phyloP scores from a whole-genome alignment of 2,113 vertebrate genomes.

The Eublepharis macularius region DNA sequence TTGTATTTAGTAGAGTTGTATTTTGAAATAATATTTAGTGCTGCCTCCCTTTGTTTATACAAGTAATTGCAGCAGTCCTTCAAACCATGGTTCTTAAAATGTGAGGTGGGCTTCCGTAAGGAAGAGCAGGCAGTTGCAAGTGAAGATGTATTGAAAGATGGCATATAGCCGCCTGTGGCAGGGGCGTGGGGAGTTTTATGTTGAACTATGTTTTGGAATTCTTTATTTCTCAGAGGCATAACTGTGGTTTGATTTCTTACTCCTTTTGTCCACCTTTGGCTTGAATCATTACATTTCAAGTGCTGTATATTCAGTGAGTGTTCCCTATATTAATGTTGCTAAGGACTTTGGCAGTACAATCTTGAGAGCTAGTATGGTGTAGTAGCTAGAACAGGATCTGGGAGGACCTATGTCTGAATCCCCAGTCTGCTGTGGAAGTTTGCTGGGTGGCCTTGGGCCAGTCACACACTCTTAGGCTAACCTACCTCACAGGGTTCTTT shows the following conservation, averaged over 20 bases:
- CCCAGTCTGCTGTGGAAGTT: too few species aligned
- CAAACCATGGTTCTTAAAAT: background rate
- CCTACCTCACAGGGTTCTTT: too few species aligned
- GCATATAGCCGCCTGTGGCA: background rate
- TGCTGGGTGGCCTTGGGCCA: too few species aligned
- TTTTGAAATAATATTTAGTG: background rate
- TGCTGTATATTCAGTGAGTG: background rate
- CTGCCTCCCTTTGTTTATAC: background rate
- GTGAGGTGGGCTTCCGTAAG: background rate
- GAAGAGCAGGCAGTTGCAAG: background rate
- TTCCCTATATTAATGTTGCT: background rate
- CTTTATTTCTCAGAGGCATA: background rate
- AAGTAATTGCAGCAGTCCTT: background rate
- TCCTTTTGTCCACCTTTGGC: background rate
- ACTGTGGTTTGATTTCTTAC: background rate
- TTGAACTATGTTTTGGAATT: background rate
- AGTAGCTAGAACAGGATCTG: too few species aligned
- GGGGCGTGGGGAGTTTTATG: background rate
- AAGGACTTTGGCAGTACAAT: too few species aligned
- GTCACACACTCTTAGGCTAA: too few species aligned
- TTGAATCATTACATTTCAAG: background rate
- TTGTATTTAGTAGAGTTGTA: background rate
- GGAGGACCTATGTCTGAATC: too few species aligned
- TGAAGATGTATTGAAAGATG: background rate
- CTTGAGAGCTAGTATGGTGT: too few species aligned